These are phyloP conservation scores for Patella vulgata DNA, from an alignment of 1,140 invertebrate genomes.

Conservation along the genomic window DNA sequence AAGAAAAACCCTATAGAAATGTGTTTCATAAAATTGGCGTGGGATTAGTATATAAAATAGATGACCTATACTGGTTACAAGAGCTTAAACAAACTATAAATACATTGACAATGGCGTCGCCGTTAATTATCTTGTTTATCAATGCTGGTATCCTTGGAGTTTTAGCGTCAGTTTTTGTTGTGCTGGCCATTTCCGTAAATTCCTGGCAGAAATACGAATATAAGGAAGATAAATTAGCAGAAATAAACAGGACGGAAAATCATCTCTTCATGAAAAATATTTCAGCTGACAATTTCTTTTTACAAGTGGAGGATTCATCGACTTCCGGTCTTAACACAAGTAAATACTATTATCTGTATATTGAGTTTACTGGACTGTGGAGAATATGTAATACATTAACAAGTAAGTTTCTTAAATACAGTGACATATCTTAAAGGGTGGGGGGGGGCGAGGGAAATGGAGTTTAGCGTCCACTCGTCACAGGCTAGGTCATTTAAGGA, in stretches of 20 bases:
- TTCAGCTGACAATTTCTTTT: conserved; percentile 12
- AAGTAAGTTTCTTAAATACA: conserved; percentile 11
- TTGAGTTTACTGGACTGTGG: conserved; percentile 23
- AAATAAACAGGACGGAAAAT: conserved; percentile 11
- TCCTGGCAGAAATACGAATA: conserved; percentile 29
- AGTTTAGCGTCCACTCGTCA: too few relatives aligned
- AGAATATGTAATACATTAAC: conserved; percentile 24
- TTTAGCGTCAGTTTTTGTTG: conserved; percentile 31
- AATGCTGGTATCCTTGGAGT: conserved; percentile 28
- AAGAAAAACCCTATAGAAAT: too few relatives aligned
- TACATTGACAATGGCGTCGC: too few relatives aligned
- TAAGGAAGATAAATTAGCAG: conserved; percentile 2
- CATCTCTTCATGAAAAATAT: conserved; percentile 8
- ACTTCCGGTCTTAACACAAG: neutral
- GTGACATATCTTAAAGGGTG: too few relatives aligned
- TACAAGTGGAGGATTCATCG: neutral
- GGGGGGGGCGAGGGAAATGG: too few relatives aligned
- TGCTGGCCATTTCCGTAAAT: conserved; percentile 32
- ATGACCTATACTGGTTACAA: too few relatives aligned
- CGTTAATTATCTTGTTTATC: conserved; percentile 26
- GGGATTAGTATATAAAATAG: too few relatives aligned
- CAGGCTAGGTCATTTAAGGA: too few relatives aligned
- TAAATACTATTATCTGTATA: conserved; percentile 19
- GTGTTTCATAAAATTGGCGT: too few relatives aligned
- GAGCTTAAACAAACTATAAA: too few relatives aligned